Evolutionary conservation across 2,113 vertebrate genomes (phyloP).

Genomic region (Chloroceryle aenea): DNA sequence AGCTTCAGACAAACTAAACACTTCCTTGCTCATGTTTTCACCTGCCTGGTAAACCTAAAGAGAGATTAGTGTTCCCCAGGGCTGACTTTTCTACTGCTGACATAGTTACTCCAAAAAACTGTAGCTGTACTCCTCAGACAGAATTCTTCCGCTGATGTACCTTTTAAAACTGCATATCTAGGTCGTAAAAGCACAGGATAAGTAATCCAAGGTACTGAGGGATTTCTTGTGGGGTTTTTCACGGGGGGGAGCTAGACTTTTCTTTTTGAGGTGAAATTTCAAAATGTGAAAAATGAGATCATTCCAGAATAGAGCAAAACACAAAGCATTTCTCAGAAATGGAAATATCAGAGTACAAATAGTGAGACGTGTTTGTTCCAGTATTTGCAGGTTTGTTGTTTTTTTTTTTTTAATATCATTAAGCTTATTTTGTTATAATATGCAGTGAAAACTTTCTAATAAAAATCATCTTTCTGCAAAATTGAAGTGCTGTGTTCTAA

Average conservation of each 20-base stretch:
- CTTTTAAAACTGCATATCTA: background rate
- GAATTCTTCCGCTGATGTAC: background rate
- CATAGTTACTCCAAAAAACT: background rate
- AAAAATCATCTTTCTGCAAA: background rate
- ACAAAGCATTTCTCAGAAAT: background rate
- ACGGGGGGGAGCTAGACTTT: background rate
- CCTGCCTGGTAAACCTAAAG: background rate
- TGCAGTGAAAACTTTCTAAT: background rate
- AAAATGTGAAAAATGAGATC: background rate
- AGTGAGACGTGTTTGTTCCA: background rate
- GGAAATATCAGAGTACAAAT: background rate
- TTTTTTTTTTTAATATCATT: background rate
- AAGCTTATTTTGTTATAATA: background rate
- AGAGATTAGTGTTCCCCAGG: background rate
- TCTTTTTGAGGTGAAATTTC: background rate
- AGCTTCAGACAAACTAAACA: background rate
- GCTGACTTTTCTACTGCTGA: background rate
- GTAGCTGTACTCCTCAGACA: background rate
- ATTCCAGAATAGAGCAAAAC: background rate
- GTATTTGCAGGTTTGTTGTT: background rate
- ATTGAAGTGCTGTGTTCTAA: background rate
- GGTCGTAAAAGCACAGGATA: background rate
- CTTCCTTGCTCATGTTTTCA: background rate
- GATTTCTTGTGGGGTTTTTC: accelerated
- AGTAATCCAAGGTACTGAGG: background rate